Percentiles rank a stretch among this genome's conserved stretches.
These are phyloP conservation scores for Linyphia triangularis DNA, from an alignment of 2,888 invertebrate genomes.

Conservation along the genomic window DNA sequence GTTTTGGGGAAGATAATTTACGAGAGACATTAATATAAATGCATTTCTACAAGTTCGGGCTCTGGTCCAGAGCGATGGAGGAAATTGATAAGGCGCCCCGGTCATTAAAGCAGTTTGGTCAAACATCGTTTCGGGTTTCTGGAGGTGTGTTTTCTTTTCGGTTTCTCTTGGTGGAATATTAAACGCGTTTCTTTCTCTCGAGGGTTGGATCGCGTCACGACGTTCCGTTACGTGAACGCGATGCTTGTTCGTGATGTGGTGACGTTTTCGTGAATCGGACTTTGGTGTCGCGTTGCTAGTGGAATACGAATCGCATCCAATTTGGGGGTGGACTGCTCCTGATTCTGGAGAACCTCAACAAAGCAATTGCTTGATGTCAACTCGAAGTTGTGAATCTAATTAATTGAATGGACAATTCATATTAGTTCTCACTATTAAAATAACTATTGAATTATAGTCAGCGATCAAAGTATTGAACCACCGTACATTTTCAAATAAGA, in stretches of 20 bases:
- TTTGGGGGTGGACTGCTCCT: too few species aligned
- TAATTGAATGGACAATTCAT: too few species aligned
- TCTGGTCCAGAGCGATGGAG: slow-evolving; percentile 26
- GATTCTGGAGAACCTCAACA: too few species aligned
- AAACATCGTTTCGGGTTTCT: slow-evolving; percentile 46
- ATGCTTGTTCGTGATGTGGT: not conserved
- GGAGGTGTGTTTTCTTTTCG: not conserved
- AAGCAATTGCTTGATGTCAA: too few species aligned
- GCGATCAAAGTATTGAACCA: too few species aligned
- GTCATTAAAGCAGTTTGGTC: slow-evolving; percentile 37
- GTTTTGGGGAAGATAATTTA: slow-evolving; percentile 66
- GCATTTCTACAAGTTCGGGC: slow-evolving; percentile 40
- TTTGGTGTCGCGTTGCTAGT: slow-evolving; percentile 2
- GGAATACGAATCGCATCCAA: not conserved
- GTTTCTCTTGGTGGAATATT: not conserved
- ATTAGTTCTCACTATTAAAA: too few species aligned
- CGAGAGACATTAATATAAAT: slow-evolving; percentile 58
- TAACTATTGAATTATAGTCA: too few species aligned
- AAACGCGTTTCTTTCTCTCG: not conserved
- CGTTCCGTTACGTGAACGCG: not conserved
- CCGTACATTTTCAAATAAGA: too few species aligned
- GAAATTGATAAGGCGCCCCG: slow-evolving; percentile 53
- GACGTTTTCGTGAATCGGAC: not conserved
- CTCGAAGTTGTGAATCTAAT: too few species aligned
- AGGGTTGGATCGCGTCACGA: not conserved